Evolutionary conservation across 2,888 invertebrate genomes (phyloP).

Genomic region (Lamellibrachia columna): DNA sequence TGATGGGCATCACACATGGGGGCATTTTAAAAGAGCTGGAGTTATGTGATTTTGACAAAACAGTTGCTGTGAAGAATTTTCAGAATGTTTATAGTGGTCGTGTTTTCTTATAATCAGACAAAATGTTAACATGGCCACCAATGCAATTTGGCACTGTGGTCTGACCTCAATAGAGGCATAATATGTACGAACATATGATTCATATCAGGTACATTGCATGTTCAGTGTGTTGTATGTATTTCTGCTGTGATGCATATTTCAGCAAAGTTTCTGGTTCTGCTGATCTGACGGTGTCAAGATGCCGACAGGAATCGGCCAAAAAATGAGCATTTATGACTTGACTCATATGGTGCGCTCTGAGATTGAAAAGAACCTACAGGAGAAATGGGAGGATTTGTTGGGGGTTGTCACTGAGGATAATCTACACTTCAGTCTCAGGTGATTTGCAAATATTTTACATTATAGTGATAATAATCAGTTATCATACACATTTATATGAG

Average conservation of each 20-base stretch:
- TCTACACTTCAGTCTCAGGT: not conserved
- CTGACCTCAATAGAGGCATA: no score
- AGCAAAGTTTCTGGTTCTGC: not conserved
- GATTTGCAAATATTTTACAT: not conserved
- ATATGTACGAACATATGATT: no score
- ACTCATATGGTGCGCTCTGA: not conserved
- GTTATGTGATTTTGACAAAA: no score
- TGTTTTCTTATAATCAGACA: no score
- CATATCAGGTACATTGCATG: no score
- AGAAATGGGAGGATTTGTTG: not conserved
- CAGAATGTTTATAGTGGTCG: no score
- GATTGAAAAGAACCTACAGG: not conserved
- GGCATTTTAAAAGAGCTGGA: no score
- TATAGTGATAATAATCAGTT: not conserved
- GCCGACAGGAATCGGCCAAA: not conserved
- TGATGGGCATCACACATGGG: no score
- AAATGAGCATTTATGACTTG: not conserved
- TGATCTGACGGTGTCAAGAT: not conserved
- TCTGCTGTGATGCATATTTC: not conserved
- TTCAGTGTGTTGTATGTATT: not conserved
- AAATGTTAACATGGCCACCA: no score
- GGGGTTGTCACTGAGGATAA: not conserved
- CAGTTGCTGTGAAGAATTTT: no score
- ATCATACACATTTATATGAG: no score
- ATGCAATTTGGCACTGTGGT: no score